phyloP scores from a whole-genome alignment of 2,113 vertebrate species.

The Peromyscus californicus region DNA sequence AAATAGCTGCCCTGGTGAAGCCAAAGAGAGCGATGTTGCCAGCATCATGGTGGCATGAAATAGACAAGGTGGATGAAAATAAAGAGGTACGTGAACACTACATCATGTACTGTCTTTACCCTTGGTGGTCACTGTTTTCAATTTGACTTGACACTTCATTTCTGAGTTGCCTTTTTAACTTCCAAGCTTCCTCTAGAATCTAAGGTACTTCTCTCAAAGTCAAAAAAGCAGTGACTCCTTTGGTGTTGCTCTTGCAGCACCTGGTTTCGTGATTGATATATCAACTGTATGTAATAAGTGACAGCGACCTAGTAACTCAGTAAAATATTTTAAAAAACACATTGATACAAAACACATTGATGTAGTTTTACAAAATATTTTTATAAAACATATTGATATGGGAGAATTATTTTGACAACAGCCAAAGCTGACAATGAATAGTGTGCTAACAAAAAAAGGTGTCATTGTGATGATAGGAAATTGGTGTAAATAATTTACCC shows the following conservation, averaged over 20 bases:
- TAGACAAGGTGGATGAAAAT: neutral
- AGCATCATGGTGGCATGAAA: too few relatives aligned
- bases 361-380: neutral
- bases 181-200: neutral
- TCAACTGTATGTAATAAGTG: neutral
- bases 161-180: neutral
- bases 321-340: neutral
- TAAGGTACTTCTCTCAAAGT: neutral
- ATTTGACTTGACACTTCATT: neutral
- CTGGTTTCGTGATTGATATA: neutral
- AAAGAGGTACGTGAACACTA: neutral
- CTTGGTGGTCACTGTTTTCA: neutral
- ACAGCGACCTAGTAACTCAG: neutral
- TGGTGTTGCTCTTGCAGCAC: neutral
- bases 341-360: neutral
- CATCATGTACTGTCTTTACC: neutral
- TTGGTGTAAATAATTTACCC: neutral
- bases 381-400: neutral
- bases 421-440: neutral
- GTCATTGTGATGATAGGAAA: neutral
- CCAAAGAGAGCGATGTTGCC: neutral
- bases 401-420: neutral
- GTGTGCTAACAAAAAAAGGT: neutral
- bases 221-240: neutral
- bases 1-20: neutral